Base-by-base conservation (phyloP, 2,797 vertebrate species). In the Halcyon badia region DNA sequence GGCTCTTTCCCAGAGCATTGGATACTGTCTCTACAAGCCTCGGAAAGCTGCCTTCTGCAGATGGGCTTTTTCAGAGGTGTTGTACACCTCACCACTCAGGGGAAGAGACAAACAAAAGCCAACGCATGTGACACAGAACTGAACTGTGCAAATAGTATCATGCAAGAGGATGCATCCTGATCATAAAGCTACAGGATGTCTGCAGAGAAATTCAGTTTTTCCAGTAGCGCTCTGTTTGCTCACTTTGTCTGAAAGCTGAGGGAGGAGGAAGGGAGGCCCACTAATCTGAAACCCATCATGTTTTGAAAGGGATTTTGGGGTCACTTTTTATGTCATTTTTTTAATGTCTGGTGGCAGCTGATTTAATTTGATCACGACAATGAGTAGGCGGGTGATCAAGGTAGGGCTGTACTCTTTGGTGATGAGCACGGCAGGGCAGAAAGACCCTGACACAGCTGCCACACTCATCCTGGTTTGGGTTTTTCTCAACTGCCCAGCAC, bases 51-150 rank as follows among this genome's bases (percentile, higher is more conserved):
- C 81, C 72, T 93, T 60, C 91, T 71, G 57, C 80, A 94, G 93
- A 93, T 89, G 89, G 85, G 90, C 41, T 91, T 89, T 80, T 87
- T 94, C 83, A 88, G 87, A 91, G 90, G 84, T 95, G 85, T 56
- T 2, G 1, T 83, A 78, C 68, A 92, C 90, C 90, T 86, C 88
- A 82, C 62, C 1, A 7, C 89, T 92, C 80, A 95, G 57, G 28
- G 71, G 65, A 71, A 91, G 84, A 87, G 82, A 48, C 83, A 89
- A 95, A 87, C 79, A 89, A 71, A 96, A 94, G 69, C 73, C 95
- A 87, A 52, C 2, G 2, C 78, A 2, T 77, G 86, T 89, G 94
- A 78, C 80, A 94, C 68, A 81, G 80, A 77, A 62, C 65, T 64
- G 82, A 94, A 92, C 91, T 1, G 0, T 78, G 80, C 82, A 89